Conservation (phyloP, 2,797 vertebrate genomes). For the Thunnus albacares region DNA sequence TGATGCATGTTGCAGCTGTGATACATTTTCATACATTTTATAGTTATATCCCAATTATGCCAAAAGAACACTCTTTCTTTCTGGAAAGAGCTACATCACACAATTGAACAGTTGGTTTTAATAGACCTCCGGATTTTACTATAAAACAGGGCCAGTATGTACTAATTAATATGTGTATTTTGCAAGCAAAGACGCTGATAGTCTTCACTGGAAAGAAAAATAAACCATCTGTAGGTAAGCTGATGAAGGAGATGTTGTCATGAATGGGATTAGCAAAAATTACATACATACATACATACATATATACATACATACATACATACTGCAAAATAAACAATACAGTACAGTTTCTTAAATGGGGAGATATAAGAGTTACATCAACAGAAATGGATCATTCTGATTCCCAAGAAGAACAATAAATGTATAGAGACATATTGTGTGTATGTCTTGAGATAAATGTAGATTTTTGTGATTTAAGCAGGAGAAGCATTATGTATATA, state of each 20-base stretch:
- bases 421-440: too few species aligned
- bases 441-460: background rate
- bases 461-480: background rate
- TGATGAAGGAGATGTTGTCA: background rate
- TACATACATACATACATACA: background rate
- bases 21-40: background rate
- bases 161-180: background rate
- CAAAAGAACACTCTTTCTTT: slow-evolving; percentile 1
- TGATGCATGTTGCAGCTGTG: background rate
- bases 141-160: slow-evolving; percentile 6
- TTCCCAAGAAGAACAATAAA: background rate
- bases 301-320: background rate
- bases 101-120: background rate
- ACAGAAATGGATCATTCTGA: too few species aligned
- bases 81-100: background rate
- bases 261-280: background rate
- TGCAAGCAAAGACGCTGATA: background rate
- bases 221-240: background rate
- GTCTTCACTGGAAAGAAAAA: background rate
- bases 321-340: background rate
- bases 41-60: background rate
- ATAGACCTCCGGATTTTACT: background rate
- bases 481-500: background rate
- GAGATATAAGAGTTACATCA: background rate
- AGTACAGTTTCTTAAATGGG: background rate